phyloP scores from a whole-genome alignment of 2,113 vertebrate species.

The Elachura formosa region DNA sequence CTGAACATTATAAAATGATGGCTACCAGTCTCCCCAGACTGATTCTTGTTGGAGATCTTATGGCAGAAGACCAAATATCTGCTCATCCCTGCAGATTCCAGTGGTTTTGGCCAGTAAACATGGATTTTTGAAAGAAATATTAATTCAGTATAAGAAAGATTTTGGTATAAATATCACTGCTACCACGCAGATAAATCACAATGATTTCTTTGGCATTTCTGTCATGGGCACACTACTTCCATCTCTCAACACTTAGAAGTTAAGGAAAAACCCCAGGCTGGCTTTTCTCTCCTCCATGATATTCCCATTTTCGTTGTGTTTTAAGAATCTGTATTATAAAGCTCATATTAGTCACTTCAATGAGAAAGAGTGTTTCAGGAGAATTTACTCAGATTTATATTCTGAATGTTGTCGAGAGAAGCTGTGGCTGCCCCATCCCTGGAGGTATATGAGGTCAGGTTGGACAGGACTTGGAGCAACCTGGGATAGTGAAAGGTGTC shows the following conservation, averaged over 20 bases:
- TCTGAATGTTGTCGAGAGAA: not conserved
- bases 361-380: not conserved
- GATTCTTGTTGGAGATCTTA: fast-evolving
- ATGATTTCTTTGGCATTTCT: not conserved
- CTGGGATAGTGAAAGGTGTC: not conserved
- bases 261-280: not conserved
- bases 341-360: not conserved
- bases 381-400: not conserved
- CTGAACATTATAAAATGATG: not conserved
- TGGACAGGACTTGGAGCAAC: not conserved
- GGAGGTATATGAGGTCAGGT: not conserved
- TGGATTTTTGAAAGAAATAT: not conserved
- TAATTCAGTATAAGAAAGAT: not conserved
- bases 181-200: not conserved
- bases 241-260: not conserved
- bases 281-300: not conserved
- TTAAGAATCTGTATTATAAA: not conserved
- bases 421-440: not conserved
- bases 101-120: not conserved
- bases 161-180: not conserved
- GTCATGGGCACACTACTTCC: not conserved
- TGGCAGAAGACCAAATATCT: not conserved
- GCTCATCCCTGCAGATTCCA: not conserved
- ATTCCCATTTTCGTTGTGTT: not conserved
- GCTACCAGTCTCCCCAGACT: not conserved